phyloP scores from a whole-genome alignment of 2,797 vertebrate species.

The Sternarchorhynchus goeldii region DNA sequence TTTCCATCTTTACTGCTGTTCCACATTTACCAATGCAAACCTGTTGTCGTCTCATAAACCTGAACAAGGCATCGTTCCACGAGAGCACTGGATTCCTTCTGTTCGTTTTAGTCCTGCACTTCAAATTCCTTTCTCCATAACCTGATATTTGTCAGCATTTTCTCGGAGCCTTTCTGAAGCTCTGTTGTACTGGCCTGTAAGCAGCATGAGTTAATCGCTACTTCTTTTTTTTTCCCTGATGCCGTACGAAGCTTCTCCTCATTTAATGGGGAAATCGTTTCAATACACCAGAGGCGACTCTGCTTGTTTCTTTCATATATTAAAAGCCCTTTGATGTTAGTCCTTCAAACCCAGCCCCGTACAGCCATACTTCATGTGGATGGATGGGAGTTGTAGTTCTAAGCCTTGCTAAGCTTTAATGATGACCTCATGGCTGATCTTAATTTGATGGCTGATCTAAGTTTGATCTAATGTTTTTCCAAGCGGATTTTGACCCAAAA shows the following conservation, averaged over 20 bases:
- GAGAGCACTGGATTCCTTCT: neutral
- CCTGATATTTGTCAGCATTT: slow-evolving; percentile 3
- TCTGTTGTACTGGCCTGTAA: slow-evolving; percentile 2
- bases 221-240: neutral
- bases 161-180: neutral
- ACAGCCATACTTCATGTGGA: neutral
- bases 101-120: neutral
- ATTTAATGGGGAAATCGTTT: slow-evolving; percentile 28
- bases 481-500: slow-evolving; percentile 15
- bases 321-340: slow-evolving; percentile 4
- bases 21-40: neutral
- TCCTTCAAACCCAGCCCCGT: slow-evolving; percentile 13
- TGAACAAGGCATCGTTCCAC: neutral
- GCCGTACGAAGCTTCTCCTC: neutral
- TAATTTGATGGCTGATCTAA: slow-evolving; percentile 16
- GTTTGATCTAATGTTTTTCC: slow-evolving; percentile 13
- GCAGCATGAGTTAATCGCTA: neutral
- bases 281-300: slow-evolving; percentile 18
- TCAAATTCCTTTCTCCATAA: neutral
- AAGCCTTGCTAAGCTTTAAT: slow-evolving; percentile 22
- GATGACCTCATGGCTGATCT: slow-evolving; percentile 19
- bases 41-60: neutral
- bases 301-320: slow-evolving; percentile 4
- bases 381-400: neutral
- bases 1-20: neutral